Evolutionary conservation across 2,113 vertebrate genomes (phyloP).

Genomic region (Nycticorax nycticorax): DNA sequence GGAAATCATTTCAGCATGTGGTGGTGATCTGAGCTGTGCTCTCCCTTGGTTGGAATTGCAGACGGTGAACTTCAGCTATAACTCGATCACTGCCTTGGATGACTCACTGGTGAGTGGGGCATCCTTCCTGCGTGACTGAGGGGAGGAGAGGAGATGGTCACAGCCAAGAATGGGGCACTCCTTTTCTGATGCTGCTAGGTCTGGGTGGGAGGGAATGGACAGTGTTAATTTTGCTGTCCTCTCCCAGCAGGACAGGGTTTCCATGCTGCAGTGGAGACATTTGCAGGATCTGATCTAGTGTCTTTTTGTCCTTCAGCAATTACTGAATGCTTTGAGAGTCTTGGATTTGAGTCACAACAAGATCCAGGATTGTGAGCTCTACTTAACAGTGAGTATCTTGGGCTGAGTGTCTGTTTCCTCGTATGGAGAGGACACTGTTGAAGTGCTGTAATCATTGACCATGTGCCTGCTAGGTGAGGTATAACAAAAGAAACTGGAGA

Average conservation of each 20-base stretch:
- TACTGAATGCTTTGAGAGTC: slow-evolving; percentile 86
- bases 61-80: slow-evolving; percentile 93
- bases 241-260: neutral
- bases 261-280: neutral
- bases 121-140: neutral
- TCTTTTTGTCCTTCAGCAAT: slow-evolving; percentile 72
- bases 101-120: slow-evolving; percentile 86
- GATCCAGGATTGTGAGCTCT: slow-evolving; percentile 86
- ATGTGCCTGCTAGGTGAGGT: neutral
- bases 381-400: slow-evolving; percentile 76
- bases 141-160: neutral
- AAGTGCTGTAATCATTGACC: neutral
- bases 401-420: neutral
- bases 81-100: slow-evolving; percentile 85
- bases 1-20: slow-evolving; percentile 93
- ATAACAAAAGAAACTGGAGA: neutral
- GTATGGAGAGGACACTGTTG: neutral
- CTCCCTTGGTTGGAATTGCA: slow-evolving; percentile 94
- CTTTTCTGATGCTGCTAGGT: neutral
- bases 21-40: slow-evolving; percentile 93
- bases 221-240: neutral
- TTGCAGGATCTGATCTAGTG: neutral
- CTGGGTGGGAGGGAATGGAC: neutral
- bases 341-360: slow-evolving; percentile 95
- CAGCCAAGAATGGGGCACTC: neutral